These are phyloP conservation scores for Enteromius argenteus DNA, from an alignment of 2,797 vertebrate genomes.

Conservation along the genomic window DNA sequence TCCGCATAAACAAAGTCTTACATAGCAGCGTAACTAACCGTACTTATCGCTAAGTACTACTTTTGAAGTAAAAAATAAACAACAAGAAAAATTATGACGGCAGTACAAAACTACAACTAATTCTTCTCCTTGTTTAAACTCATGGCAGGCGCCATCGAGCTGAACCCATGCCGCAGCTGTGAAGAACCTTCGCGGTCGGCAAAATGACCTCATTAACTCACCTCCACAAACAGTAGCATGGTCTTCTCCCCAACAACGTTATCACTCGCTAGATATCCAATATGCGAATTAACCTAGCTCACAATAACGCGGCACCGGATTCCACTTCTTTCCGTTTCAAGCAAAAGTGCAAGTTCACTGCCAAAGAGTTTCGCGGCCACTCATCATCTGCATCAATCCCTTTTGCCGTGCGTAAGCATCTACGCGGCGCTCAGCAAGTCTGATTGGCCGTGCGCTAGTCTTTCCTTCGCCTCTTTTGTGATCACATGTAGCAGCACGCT, in stretches of 20 bases:
- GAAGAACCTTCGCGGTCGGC: slow-evolving; percentile 15
- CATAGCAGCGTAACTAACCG: neutral
- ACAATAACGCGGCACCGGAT: neutral
- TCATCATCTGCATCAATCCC: slow-evolving; percentile 35
- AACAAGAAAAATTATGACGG: neutral
- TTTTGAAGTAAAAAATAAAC: neutral
- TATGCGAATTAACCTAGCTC: neutral
- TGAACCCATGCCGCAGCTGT: neutral
- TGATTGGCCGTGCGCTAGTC: slow-evolving; percentile 46
- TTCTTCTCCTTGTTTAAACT: neutral
- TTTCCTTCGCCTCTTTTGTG: slow-evolving; percentile 8
- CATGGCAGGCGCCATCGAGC: slow-evolving; percentile 16
- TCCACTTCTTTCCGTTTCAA: neutral
- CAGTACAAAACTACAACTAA: neutral
- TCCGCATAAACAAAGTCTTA: slow-evolving; percentile 1
- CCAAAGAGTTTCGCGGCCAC: slow-evolving; percentile 25
- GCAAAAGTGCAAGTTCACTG: slow-evolving; percentile 15
- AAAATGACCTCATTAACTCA: slow-evolving; percentile 39
- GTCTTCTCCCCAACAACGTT: slow-evolving; percentile 10
- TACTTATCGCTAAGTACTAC: neutral
- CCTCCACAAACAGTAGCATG: slow-evolving; percentile 65
- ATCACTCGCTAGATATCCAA: slow-evolving; percentile 10
- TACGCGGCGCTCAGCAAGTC: neutral
- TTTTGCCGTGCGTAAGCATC: slow-evolving; percentile 1
- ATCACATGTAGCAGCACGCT: slow-evolving; percentile 36